A percentile compares a stretch with the other conserved stretches of the same genome.
These are phyloP conservation scores for Lepidurus couesii DNA, from an alignment of 1,140 invertebrate genomes.

Conservation along the genomic window DNA sequence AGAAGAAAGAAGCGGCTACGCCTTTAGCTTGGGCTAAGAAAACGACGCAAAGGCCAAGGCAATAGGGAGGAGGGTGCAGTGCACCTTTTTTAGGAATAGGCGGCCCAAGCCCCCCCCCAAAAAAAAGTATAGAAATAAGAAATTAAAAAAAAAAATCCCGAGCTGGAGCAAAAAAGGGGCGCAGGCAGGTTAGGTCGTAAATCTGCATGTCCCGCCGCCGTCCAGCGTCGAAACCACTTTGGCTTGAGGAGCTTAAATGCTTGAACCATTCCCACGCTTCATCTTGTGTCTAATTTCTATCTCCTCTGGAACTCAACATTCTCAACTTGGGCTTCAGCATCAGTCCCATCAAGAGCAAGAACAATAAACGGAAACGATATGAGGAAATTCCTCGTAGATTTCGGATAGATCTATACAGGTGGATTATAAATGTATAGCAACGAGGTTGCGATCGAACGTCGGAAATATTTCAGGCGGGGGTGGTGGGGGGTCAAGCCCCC, in stretches of 20 bases:
- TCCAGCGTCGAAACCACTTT: constrained; percentile 21
- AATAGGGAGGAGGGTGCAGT: neutral
- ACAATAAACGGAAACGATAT: no score
- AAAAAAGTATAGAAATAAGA: neutral
- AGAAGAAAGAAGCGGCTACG: neutral
- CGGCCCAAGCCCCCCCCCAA: no score
- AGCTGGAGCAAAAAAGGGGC: constrained; percentile 8
- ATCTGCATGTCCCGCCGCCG: constrained; percentile 12
- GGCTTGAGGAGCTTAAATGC: constrained; percentile 9
- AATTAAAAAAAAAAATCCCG: constrained; percentile 1
- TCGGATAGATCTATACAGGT: no score
- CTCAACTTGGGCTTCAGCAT: no score
- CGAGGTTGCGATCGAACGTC: no score
- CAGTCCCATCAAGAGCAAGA: no score
- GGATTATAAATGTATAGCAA: no score
- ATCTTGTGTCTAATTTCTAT: neutral
- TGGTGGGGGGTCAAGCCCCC: constrained; percentile 6
- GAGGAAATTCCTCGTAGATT: no score
- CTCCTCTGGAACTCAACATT: neutral
- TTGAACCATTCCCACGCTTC: constrained; percentile 14
- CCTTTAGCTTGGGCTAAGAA: neutral
- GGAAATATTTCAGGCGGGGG: neutral
- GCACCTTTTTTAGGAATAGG: neutral
- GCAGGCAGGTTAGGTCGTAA: constrained; percentile 20
- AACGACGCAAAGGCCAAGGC: neutral